phyloP scores from a whole-genome alignment of 2,797 vertebrate species.

The Luscinia megarhynchos region DNA sequence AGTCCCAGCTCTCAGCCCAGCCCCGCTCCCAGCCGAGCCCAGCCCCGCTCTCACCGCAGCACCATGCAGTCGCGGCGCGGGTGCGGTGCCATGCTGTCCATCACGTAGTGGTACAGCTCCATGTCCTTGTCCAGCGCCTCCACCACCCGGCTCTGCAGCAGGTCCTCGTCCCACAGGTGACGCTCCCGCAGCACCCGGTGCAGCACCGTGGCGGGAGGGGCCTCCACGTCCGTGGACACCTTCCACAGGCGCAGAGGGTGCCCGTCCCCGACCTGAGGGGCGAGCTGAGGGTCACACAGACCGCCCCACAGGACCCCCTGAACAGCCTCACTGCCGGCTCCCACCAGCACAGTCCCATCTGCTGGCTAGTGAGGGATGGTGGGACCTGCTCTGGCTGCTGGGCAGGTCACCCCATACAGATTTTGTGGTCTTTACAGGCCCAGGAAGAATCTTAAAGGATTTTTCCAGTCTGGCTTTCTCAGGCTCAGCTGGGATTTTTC shows the following conservation, averaged over 20 bases:
- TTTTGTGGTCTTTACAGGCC: too few relatives aligned
- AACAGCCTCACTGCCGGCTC: fast-evolving
- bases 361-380: not conserved
- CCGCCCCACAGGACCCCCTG: fast-evolving
- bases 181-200: slow-evolving; percentile 85
- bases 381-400: not conserved
- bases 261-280: slow-evolving; percentile 79
- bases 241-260: slow-evolving; percentile 86
- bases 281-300: not conserved
- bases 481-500: too few relatives aligned
- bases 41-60: slow-evolving; percentile 76
- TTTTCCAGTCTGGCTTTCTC: too few relatives aligned
- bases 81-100: slow-evolving; percentile 88
- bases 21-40: too few relatives aligned
- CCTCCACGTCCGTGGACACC: slow-evolving; percentile 81
- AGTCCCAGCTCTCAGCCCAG: too few relatives aligned
- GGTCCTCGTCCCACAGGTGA: slow-evolving; percentile 88
- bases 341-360: too few relatives aligned
- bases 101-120: slow-evolving; percentile 86
- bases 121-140: slow-evolving; percentile 82
- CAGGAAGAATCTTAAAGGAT: too few relatives aligned
- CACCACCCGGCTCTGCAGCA: slow-evolving; percentile 84
- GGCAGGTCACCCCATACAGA: fast-evolving
- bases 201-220: slow-evolving; percentile 78
- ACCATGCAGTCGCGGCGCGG: slow-evolving; percentile 85